These are phyloP conservation scores for Lithophane socia DNA, from an alignment of 2,888 invertebrate species.

Conservation along the genomic window DNA sequence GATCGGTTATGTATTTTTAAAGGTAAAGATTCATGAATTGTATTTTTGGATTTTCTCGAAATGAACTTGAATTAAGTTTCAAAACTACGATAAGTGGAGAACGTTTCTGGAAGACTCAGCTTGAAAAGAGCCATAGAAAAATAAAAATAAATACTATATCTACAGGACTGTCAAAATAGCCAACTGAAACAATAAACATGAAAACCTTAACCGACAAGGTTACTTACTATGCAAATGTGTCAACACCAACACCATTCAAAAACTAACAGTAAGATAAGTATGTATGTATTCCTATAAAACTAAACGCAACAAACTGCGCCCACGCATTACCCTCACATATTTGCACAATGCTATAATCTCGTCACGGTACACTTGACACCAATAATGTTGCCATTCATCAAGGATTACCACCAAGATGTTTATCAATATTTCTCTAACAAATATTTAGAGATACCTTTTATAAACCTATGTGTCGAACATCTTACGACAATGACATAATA, in stretches of 20 bases:
- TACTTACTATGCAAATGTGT: not conserved
- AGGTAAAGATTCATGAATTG: fast-evolving
- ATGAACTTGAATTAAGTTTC: not conserved
- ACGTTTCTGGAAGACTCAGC: not conserved
- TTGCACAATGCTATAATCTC: conserved; percentile 88
- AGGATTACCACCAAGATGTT: conserved; percentile 85
- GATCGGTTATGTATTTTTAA: conserved; percentile 28
- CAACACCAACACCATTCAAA: not conserved
- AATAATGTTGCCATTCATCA: conserved; percentile 80
- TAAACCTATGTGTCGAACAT: conserved; percentile 72
- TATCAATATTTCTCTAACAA: conserved; percentile 85
- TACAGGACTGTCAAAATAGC: not conserved
- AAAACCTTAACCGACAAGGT: not conserved
- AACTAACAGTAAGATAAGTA: not conserved
- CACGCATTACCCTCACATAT: conserved; percentile 69
- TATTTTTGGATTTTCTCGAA: not conserved
- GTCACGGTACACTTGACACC: conserved; percentile 89
- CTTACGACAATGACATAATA: conserved; percentile 85
- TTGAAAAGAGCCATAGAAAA: not conserved
- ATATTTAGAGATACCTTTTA: conserved; percentile 76
- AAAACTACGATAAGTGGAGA: not conserved
- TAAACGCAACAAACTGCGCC: conserved; percentile 53
- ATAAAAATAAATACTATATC: too few species aligned
- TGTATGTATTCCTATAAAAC: conserved; percentile 11
- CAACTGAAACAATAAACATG: not conserved